Conservation (phyloP, 2,888 invertebrate genomes). For the Apodemia zela region DNA sequence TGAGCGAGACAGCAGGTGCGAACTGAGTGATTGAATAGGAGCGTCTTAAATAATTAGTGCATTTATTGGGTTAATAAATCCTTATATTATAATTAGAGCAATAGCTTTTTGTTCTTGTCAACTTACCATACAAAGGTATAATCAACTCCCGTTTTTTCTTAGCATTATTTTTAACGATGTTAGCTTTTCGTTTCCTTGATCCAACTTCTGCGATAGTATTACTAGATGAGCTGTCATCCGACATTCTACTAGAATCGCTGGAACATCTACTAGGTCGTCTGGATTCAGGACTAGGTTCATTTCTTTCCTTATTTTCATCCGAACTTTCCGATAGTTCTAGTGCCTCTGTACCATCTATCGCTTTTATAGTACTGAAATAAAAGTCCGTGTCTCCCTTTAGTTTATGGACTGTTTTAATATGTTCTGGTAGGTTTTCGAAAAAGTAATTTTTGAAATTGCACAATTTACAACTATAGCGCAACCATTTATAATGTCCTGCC, state of each 20-base stretch:
- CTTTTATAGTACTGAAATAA: conserved; percentile 69
- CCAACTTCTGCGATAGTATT: conserved; percentile 51
- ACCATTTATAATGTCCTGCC: conserved; percentile 85
- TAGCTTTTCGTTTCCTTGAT: conserved; percentile 57
- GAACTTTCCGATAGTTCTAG: conserved; percentile 47
- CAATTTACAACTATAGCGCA: conserved; percentile 86
- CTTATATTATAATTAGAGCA: too few relatives aligned
- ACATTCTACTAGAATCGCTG: conserved; percentile 67
- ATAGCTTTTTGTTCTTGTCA: not conserved
- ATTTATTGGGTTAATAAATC: too few relatives aligned
- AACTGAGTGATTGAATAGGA: too few relatives aligned
- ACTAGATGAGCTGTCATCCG: conserved; percentile 69
- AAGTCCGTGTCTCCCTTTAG: conserved; percentile 78
- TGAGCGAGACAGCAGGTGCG: too few relatives aligned
- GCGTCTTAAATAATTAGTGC: too few relatives aligned
- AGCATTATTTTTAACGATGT: conserved; percentile 40
- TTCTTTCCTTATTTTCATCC: conserved; percentile 46
- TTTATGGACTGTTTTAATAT: conserved; percentile 82
- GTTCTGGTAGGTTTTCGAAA: conserved; percentile 83
- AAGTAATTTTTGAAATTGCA: conserved; percentile 86
- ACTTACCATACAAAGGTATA: not conserved
- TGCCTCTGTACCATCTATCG: conserved; percentile 64
- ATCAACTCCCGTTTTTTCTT: conserved; percentile 51
- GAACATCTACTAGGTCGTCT: conserved; percentile 67
- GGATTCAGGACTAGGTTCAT: conserved; percentile 56